A percentile compares a stretch with the other conserved stretches of the same genome.
Evolutionary conservation across 2,888 invertebrate genomes (phyloP).

Genomic region (Amblyteles armatorius): DNA sequence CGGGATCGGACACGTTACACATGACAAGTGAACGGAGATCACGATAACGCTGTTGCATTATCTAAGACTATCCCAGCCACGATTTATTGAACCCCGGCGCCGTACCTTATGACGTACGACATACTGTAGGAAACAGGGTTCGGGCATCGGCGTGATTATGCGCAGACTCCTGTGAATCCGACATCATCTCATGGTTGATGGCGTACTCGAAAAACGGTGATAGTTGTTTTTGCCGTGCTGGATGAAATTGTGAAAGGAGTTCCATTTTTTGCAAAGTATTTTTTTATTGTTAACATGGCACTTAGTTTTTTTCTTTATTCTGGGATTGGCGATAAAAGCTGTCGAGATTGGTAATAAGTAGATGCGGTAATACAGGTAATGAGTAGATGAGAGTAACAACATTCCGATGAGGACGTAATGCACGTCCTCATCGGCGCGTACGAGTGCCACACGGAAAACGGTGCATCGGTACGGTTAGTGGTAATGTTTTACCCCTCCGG

Average conservation of each 20-base stretch:
- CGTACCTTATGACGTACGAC: not conserved
- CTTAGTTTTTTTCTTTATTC: no score
- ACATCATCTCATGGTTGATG: not conserved
- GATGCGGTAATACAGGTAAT: not conserved
- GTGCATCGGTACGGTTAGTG: not conserved
- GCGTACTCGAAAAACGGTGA: not conserved
- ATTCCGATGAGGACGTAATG: not conserved
- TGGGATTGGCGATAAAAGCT: not conserved
- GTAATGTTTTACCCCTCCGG: not conserved
- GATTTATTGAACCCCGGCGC: constrained; percentile 2
- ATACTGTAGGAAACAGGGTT: not conserved
- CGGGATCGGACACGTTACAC: constrained; percentile 14
- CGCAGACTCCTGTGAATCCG: not conserved
- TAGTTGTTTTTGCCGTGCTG: not conserved
- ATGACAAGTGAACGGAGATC: constrained; percentile 4
- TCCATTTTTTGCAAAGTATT: not conserved
- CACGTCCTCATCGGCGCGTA: not conserved
- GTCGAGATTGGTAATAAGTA: not conserved
- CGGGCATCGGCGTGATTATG: not conserved
- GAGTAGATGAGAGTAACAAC: not conserved
- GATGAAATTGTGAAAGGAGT: not conserved
- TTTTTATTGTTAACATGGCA: not conserved
- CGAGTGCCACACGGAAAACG: not conserved
- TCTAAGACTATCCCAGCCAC: constrained; percentile 21
- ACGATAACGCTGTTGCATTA: constrained; percentile 16